Conservation (phyloP, 2,797 vertebrate genomes). For the Balearica regulorum region DNA sequence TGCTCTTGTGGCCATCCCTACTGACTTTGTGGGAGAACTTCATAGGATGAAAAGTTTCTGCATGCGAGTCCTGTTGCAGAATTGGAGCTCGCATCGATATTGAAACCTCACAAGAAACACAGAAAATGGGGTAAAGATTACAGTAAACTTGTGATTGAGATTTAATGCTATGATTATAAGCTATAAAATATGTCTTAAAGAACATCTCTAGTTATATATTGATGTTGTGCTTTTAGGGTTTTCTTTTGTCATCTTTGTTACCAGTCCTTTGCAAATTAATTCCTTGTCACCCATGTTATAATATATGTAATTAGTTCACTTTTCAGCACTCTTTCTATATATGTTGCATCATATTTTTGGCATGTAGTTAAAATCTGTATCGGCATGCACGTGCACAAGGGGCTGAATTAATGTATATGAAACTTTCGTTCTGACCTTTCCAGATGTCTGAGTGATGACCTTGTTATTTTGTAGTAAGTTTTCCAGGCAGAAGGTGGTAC, state of each 20-base stretch:
- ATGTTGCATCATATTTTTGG: not conserved
- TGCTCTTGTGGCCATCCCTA: fast-evolving
- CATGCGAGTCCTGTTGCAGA: fast-evolving
- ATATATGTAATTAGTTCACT: not conserved
- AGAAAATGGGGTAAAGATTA: not conserved
- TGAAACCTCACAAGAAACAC: not conserved
- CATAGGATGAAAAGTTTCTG: not conserved
- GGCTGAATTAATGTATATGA: not conserved
- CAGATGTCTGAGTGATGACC: not conserved
- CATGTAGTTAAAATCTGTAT: not conserved
- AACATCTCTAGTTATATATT: not conserved
- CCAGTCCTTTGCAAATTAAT: not conserved
- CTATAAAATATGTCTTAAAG: not conserved
- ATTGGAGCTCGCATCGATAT: fast-evolving
- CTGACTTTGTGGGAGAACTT: not conserved
- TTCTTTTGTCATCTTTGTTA: not conserved
- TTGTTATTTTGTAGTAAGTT: not conserved
- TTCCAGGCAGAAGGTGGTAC: not conserved
- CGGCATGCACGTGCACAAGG: not conserved
- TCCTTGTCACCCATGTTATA: not conserved
- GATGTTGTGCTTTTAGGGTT: not conserved
- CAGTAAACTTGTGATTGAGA: not conserved
- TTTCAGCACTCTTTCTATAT: not conserved
- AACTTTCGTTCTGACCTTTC: not conserved
- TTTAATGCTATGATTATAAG: fast-evolving